A percentile compares a stretch with the other conserved stretches of the same genome.
phyloP scores from a whole-genome alignment of 2,797 vertebrate species.

The Cossypha niveicapilla region DNA sequence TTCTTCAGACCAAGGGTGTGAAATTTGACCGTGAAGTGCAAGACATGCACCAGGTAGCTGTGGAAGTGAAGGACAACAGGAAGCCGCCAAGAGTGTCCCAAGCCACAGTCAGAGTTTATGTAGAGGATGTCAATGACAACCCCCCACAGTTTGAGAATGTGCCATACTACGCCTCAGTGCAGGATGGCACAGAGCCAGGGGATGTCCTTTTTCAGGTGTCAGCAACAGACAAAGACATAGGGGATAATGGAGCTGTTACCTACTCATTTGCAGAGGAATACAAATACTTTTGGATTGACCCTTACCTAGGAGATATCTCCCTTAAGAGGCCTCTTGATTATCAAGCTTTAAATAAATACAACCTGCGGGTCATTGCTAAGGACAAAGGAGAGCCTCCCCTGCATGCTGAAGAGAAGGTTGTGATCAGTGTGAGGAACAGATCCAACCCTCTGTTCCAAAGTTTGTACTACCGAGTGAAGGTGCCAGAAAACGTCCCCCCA shows the following conservation, averaged over 20 bases:
- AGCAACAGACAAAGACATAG: conserved; percentile 86
- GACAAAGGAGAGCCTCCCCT: conserved; percentile 84
- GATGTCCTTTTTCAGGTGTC: conserved; percentile 92
- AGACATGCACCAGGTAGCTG: conserved; percentile 80
- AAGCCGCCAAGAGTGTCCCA: conserved; percentile 83
- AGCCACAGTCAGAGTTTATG: conserved; percentile 82
- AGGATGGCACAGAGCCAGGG: conserved; percentile 88
- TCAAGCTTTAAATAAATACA: conserved; percentile 89
- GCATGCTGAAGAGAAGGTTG: conserved; percentile 78
- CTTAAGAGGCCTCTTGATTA: conserved; percentile 90
- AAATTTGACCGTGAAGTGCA: conserved; percentile 87
- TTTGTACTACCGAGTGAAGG: conserved; percentile 86
- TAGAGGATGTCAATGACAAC: conserved; percentile 93
- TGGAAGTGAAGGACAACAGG: conserved; percentile 86
- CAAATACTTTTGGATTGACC: conserved; percentile 89
- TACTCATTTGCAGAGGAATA: conserved; percentile 88
- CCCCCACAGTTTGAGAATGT: conserved; percentile 86
- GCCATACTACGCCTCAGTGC: conserved; percentile 86
- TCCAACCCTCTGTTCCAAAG: conserved; percentile 94
- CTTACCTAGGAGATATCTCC: conserved; percentile 88
- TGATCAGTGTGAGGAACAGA: conserved; percentile 89
- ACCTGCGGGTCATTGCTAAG: conserved; percentile 81
- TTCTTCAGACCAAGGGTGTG: conserved; percentile 86
- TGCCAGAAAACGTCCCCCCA: conserved; percentile 89
- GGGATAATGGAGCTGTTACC: conserved; percentile 82